Evolutionary conservation across 2,888 invertebrate species (phyloP).

Genomic region (Thalpophila matura): DNA sequence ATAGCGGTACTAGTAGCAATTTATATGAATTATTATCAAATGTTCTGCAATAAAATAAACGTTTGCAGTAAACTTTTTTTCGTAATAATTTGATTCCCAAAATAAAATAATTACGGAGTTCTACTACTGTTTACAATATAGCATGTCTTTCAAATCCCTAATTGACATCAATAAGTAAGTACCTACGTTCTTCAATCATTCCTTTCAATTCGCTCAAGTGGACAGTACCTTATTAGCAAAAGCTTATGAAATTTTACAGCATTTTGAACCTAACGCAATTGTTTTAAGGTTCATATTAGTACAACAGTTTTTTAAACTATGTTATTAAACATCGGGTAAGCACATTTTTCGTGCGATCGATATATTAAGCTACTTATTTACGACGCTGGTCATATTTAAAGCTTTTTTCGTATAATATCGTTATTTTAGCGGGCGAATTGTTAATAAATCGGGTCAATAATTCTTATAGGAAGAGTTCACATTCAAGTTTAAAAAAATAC

Average conservation of each 20-base stretch:
- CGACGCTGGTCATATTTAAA: neutral
- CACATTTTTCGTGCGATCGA: slow-evolving; percentile 34
- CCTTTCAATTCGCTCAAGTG: slow-evolving; percentile 42
- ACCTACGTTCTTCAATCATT: slow-evolving; percentile 14
- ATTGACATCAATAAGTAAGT: slow-evolving; percentile 34
- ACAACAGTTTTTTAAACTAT: slow-evolving; percentile 15
- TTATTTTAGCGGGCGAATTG: slow-evolving; percentile 13
- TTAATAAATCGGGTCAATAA: slow-evolving; percentile 51
- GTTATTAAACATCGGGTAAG: slow-evolving; percentile 39
- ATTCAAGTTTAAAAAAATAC: neutral
- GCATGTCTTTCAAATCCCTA: neutral
- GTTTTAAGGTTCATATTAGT: slow-evolving; percentile 38
- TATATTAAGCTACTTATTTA: slow-evolving; percentile 22
- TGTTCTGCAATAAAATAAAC: neutral
- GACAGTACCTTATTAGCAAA: slow-evolving; percentile 38
- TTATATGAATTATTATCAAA: neutral
- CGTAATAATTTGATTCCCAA: too few species aligned
- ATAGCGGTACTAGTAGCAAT: neutral
- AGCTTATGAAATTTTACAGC: slow-evolving; percentile 45
- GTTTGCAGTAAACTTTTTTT: neutral
- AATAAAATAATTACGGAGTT: too few species aligned
- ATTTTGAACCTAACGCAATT: slow-evolving; percentile 22
- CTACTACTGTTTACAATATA: neutral
- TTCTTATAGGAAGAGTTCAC: neutral
- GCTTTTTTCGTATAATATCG: slow-evolving; percentile 23